Percentiles rank a stretch among this genome's conserved stretches.
phyloP scores from a whole-genome alignment of 2,888 invertebrate species.

The Xylota sylvarum region DNA sequence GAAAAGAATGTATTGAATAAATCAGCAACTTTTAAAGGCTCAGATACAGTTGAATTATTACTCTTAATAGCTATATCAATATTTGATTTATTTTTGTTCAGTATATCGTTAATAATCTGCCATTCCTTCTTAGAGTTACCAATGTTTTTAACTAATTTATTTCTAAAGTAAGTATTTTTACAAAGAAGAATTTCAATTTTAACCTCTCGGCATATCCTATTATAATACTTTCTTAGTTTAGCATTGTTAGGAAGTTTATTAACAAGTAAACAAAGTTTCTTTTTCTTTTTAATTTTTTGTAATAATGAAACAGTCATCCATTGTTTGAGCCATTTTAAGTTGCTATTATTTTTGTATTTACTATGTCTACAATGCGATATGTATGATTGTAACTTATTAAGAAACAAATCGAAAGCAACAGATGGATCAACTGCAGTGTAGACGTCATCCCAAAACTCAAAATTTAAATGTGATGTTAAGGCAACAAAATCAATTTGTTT shows the following conservation, averaged over 20 bases:
- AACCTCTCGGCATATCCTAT: not conserved
- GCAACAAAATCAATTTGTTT: conserved; percentile 3
- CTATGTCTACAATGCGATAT: conserved; percentile 12
- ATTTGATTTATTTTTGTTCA: not conserved
- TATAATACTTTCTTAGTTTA: not conserved
- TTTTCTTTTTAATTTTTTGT: not conserved
- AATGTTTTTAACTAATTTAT: not conserved
- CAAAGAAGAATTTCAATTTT: not conserved
- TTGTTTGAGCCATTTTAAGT: conserved; percentile 23
- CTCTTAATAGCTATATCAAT: not conserved
- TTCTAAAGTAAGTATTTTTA: not conserved
- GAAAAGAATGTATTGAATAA: too few species aligned
- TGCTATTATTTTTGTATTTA: not conserved
- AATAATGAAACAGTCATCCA: not conserved
- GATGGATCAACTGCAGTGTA: not conserved
- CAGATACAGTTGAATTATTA: not conserved
- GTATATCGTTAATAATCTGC: not conserved
- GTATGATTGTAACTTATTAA: conserved; percentile 22
- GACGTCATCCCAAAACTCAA: conserved; percentile 29
- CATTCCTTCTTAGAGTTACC: conserved; percentile 1
- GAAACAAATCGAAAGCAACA: conserved; percentile 13
- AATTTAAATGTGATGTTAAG: conserved; percentile 8
- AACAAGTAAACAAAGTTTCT: not conserved
- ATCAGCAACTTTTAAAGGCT: too few species aligned
- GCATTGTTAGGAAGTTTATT: not conserved